Percentiles rank a stretch among this genome's conserved stretches.
Conservation (phyloP, 2,888 invertebrate species). For the Heliconius sara region DNA sequence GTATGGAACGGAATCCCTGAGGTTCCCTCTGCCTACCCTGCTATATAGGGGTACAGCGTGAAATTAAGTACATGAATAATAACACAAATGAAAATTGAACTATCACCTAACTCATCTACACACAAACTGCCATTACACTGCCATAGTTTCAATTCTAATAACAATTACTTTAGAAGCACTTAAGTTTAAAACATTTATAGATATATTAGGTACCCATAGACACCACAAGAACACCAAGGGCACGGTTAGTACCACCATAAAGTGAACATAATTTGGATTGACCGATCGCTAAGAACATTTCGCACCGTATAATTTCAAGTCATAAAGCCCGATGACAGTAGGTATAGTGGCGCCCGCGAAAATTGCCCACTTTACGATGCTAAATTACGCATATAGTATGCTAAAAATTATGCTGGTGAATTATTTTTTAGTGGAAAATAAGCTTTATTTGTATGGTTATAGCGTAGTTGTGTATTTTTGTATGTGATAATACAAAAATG, state of each 20-base stretch:
- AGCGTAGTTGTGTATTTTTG: constrained; percentile 5
- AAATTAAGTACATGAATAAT: too few species aligned
- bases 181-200: too few species aligned
- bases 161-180: too few species aligned
- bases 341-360: constrained; percentile 57
- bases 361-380: constrained; percentile 58
- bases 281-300: constrained; percentile 39
- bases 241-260: constrained; percentile 14
- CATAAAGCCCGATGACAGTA: constrained; percentile 72
- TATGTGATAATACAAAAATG: background rate
- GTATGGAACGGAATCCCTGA: too few species aligned
- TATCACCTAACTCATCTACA: too few species aligned
- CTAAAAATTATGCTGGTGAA: background rate
- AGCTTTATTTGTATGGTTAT: background rate
- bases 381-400: constrained; percentile 57
- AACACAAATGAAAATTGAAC: too few species aligned
- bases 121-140: too few species aligned
- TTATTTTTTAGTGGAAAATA: background rate
- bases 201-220: background rate
- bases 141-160: too few species aligned
- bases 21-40: too few species aligned
- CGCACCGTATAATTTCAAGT: constrained; percentile 59
- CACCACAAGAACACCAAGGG: constrained; percentile 8
- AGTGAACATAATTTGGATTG: constrained; percentile 45
- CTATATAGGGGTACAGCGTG: too few species aligned